Evolutionary conservation across 2,113 vertebrate genomes (phyloP), one percentile per base, ranked within the genome.

Genomic region (Anthoscopus minutus): DNA sequence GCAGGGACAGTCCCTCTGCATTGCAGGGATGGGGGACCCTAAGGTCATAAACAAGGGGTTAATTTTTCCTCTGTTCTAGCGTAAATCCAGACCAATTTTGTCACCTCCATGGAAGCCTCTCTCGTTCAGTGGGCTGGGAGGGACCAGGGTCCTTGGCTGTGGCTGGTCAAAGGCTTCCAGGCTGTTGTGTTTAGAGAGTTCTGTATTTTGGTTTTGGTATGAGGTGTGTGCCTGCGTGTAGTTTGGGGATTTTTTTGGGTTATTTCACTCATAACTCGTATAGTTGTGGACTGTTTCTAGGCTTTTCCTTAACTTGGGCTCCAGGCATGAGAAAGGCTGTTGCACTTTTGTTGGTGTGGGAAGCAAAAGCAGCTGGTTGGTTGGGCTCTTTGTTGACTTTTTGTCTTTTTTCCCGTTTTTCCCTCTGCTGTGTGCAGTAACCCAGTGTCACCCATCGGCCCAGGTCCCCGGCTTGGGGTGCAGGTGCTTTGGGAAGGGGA

Each of bases 241-340:
- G 1, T 22, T 44, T 6, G 5, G 44, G 37, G 24, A 7, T 3
- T 20, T 33, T 4, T 9, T 6, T 4, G 35, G 38, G 25, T 54
- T 33, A 9, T 66, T 79, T 67, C 38, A 62, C 1, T 42, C 1
- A 0, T 33, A 35, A 30, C 24, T 62, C 1, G 0, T 33, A 1
- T 10, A 57, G 5, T 0, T 40, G 60, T 15, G 42, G 18, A 8
- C 15, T 38, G 8, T 16, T 53, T 45, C 33, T 61, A 56, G 8
- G 19, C 50, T 27, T 54, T 50, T 66, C 20, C 58, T 76, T 27
- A 13, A 31, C 58, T 57, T 31, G 40, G 33, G 16, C 45, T 79
- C 28, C 50, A 73, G 56, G 19, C n/a, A 3, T 2, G 25, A 65
- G 37, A 31, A 18, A 47, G 31, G 56, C 65, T 38, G 51, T 16